A percentile compares a stretch with the other conserved stretches of the same genome.
Conservation (phyloP, 2,113 vertebrate species). For the Thymallus thymallus region DNA sequence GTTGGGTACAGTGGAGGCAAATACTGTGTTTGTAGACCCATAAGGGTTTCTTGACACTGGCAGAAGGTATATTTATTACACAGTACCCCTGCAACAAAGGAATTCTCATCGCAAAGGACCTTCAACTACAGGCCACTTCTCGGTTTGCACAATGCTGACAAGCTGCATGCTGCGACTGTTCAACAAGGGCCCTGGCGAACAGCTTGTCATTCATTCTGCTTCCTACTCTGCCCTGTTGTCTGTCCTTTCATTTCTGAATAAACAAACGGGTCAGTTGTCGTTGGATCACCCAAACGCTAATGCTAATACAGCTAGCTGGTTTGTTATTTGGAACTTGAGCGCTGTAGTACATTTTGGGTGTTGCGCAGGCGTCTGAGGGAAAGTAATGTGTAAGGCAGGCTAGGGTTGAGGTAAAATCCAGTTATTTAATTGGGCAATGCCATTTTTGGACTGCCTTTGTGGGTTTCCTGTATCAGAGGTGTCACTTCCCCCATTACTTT, state of each 20-base stretch:
- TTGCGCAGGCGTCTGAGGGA: background rate
- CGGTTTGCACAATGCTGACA: conserved; percentile 35
- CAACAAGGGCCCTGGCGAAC: conserved; percentile 29
- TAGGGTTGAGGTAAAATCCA: background rate
- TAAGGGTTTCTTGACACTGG: conserved; percentile 2
- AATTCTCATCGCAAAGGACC: conserved; percentile 39
- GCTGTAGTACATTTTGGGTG: conserved; percentile 6
- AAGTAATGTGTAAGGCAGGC: background rate
- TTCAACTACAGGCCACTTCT: conserved; percentile 36
- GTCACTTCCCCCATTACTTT: background rate
- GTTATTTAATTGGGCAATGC: background rate
- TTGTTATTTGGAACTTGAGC: conserved; percentile 35
- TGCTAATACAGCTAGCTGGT: background rate
- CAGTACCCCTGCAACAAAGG: conserved; percentile 9
- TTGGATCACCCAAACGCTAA: background rate
- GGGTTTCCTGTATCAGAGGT: background rate
- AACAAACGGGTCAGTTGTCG: background rate
- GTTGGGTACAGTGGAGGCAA: background rate
- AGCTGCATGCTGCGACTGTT: conserved; percentile 34
- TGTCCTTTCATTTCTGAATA: conserved; percentile 44
- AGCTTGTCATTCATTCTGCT: conserved; percentile 22
- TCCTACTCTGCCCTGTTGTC: background rate
- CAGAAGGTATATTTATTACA: background rate
- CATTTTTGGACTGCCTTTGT: background rate
- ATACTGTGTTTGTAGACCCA: background rate